Evolutionary conservation across 2,113 vertebrate species (phyloP).

Genomic region (Peucedramus taeniatus): DNA sequence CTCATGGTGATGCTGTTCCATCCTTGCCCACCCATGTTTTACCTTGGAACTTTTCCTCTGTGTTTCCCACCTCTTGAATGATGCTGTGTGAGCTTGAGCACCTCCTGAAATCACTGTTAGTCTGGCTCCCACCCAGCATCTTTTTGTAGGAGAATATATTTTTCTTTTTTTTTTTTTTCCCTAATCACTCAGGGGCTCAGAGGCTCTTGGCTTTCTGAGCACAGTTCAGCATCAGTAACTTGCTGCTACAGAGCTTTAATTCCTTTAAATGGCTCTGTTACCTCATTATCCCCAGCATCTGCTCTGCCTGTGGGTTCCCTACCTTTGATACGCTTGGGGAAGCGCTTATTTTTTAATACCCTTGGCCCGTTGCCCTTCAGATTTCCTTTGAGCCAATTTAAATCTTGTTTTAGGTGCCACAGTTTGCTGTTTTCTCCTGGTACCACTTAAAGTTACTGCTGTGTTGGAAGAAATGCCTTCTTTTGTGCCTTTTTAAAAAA

Average conservation of each 20-base stretch:
- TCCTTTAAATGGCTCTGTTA: background rate
- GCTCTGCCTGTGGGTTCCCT: background rate
- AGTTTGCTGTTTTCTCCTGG: background rate
- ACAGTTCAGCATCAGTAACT: background rate
- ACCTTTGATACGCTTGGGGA: background rate
- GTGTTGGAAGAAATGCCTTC: background rate
- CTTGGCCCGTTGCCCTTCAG: background rate
- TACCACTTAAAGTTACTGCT: background rate
- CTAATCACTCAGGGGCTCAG: accelerated
- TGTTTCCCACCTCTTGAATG: accelerated
- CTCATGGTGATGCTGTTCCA: background rate
- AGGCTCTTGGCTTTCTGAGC: background rate
- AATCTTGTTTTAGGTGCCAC: background rate
- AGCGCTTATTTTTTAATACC: background rate
- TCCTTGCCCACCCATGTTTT: accelerated
- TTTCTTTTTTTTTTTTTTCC: background rate
- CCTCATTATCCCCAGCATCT: background rate
- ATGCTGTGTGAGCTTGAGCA: background rate
- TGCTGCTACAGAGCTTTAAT: background rate
- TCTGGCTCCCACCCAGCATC: background rate
- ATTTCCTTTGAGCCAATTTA: background rate
- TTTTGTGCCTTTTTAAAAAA: background rate
- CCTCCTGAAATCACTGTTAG: background rate
- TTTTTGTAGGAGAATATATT: background rate
- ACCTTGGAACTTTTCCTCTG: background rate